Evolutionary conservation across 2,888 invertebrate genomes (phyloP).

Genomic region (Patella depressa): DNA sequence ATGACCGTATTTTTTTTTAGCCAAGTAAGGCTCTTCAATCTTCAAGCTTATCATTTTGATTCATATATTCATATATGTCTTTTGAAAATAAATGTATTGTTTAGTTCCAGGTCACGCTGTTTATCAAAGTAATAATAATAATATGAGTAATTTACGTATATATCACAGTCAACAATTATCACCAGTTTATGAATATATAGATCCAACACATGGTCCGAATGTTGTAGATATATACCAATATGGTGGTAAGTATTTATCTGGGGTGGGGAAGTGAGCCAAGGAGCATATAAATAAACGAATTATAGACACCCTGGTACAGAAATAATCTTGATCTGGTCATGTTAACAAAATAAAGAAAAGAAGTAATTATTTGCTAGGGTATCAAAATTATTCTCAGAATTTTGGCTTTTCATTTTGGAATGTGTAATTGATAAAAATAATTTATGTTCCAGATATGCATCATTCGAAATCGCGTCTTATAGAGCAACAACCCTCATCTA

Average conservation of each 20-base stretch:
- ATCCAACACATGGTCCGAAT: slow-evolving; percentile 19
- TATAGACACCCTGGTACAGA: too few species aligned
- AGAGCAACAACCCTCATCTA: neutral
- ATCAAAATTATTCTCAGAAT: too few species aligned
- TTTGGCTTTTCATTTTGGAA: too few species aligned
- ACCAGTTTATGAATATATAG: slow-evolving; percentile 36
- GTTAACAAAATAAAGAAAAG: too few species aligned
- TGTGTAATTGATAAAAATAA: neutral
- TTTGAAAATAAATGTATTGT: neutral
- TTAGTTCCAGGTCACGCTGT: slow-evolving; percentile 41
- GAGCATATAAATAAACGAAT: too few species aligned
- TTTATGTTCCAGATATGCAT: neutral
- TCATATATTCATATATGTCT: too few species aligned
- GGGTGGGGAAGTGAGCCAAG: too few species aligned
- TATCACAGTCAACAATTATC: slow-evolving; percentile 60
- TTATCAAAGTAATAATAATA: slow-evolving; percentile 36
- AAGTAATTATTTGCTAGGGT: too few species aligned
- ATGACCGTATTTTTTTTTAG: too few species aligned
- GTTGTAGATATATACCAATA: slow-evolving; percentile 35
- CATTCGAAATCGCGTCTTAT: neutral
- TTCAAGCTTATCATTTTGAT: too few species aligned
- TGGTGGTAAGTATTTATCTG: slow-evolving; percentile 20
- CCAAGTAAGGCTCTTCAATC: too few species aligned
- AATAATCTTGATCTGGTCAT: too few species aligned
- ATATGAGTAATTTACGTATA: slow-evolving; percentile 38